Conservation (phyloP, 37 sponge, comb jelly and placozoan species). For the Agelas oroides region DNA sequence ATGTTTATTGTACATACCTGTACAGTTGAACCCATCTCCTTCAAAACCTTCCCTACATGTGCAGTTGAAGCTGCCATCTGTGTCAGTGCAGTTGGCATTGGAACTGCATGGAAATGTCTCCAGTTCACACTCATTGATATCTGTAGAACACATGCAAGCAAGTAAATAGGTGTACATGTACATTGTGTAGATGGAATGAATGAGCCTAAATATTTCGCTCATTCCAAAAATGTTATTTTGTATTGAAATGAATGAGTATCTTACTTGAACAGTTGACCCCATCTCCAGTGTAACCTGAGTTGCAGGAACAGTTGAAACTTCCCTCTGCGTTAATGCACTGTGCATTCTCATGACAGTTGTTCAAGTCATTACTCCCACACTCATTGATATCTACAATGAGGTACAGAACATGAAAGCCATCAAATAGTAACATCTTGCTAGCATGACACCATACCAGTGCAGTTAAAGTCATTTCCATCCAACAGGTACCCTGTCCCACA, state of each 20-base stretch:
- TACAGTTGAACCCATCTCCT: too few relatives aligned
- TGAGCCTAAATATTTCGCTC: too few relatives aligned
- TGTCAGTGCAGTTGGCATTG: background rate
- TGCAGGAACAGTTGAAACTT: conserved; percentile 1
- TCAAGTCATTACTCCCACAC: background rate
- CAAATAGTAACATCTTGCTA: too few relatives aligned
- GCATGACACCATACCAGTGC: background rate
- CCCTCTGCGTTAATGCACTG: conserved; percentile 26
- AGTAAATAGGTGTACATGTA: too few relatives aligned
- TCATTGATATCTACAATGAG: conserved; percentile 43
- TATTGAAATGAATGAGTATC: too few relatives aligned
- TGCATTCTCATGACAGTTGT: conserved; percentile 16
- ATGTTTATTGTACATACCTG: too few relatives aligned
- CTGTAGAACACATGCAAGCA: too few relatives aligned
- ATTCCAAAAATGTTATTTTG: too few relatives aligned
- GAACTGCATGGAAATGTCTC: background rate
- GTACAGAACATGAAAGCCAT: too few relatives aligned
- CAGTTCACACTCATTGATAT: conserved; percentile 41
- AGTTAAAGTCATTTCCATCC: background rate
- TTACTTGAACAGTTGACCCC: conserved; percentile 16
- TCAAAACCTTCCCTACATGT: conserved; percentile 23
- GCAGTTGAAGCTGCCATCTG: conserved; percentile 9
- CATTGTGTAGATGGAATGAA: too few relatives aligned
- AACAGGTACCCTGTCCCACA: background rate
- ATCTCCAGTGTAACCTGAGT: conserved; percentile 23